Conservation (phyloP, 2,113 vertebrate species). For the Sardina pilchardus region DNA sequence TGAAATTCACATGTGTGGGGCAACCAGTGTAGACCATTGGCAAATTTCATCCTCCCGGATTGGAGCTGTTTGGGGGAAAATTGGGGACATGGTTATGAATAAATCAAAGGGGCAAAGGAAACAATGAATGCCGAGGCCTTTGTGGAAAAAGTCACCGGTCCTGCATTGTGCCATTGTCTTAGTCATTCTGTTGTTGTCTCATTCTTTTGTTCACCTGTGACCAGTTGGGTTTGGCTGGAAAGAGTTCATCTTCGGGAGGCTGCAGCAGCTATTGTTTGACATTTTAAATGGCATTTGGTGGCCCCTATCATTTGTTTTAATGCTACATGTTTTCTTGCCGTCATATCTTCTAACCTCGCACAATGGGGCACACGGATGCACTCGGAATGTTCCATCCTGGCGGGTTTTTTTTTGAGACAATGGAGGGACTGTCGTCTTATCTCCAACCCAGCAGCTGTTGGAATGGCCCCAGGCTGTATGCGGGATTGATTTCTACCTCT, state of each 20-base stretch:
- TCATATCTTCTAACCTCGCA: constrained; percentile 12
- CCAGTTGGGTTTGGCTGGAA: background rate
- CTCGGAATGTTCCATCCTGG: background rate
- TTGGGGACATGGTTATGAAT: constrained; percentile 28
- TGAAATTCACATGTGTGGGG: constrained; percentile 61
- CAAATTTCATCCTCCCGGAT: constrained; percentile 68
- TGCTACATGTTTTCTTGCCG: constrained; percentile 15
- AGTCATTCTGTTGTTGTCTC: background rate
- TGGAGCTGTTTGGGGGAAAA: constrained; percentile 61
- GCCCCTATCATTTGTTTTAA: background rate
- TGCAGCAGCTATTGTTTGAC: background rate
- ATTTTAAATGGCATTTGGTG: background rate
- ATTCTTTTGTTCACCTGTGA: constrained; percentile 14
- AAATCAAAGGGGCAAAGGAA: background rate
- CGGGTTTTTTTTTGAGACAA: constrained; percentile 52
- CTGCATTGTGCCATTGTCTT: background rate
- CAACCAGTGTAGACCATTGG: constrained; percentile 50
- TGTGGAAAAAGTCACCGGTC: background rate
- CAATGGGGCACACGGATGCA: background rate
- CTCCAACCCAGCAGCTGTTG: constrained; percentile 48
- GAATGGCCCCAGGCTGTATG: constrained; percentile 50
- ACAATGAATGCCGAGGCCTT: background rate
- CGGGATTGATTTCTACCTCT: constrained; percentile 63
- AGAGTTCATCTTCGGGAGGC: background rate
- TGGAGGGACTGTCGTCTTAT: constrained; percentile 51